A percentile compares a stretch with the other conserved stretches of the same genome.
Conservation (phyloP, 2,113 vertebrate genomes). For the Pachypanchax playfairii region DNA sequence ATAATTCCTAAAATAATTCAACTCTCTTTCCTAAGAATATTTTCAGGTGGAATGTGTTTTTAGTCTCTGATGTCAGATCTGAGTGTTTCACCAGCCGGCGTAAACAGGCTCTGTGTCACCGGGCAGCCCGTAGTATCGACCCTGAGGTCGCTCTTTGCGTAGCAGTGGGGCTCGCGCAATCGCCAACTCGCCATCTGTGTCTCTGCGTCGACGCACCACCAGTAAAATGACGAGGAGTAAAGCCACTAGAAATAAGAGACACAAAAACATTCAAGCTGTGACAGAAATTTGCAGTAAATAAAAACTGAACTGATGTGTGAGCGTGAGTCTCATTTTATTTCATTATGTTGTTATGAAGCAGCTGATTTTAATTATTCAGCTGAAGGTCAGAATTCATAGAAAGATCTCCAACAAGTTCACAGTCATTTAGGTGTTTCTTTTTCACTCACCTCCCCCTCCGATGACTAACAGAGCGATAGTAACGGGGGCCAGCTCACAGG, state of each 20-base stretch:
- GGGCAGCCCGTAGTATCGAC: conserved; percentile 74
- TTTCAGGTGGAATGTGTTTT: conserved; percentile 26
- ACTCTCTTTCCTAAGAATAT: conserved; percentile 25
- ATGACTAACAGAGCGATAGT: conserved; percentile 81
- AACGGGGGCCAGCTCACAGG: conserved; percentile 85
- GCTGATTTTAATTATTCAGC: no score
- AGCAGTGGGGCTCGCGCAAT: conserved; percentile 77
- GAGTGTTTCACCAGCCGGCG: conserved; percentile 84
- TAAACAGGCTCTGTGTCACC: conserved; percentile 86
- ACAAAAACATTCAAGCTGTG: conserved; percentile 6
- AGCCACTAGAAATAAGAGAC: conserved; percentile 69
- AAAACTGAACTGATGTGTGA: conserved; percentile 12
- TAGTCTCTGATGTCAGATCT: conserved; percentile 15
- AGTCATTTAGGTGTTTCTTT: neutral
- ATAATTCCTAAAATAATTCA: conserved; percentile 27
- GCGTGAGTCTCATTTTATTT: conserved; percentile 26
- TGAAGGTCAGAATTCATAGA: no score
- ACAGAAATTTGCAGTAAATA: neutral
- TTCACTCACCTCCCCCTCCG: conserved; percentile 78
- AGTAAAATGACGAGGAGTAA: conserved; percentile 78
- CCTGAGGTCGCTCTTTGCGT: conserved; percentile 64
- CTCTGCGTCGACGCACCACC: conserved; percentile 72
- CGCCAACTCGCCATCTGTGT: conserved; percentile 66
- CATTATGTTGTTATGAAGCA: conserved; percentile 20
- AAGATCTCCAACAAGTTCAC: neutral